Percentiles rank a stretch among this genome's conserved stretches.
These are phyloP conservation scores for Tyrophagus putrescentiae DNA, from an alignment of 1,140 invertebrate genomes.

Conservation along the genomic window DNA sequence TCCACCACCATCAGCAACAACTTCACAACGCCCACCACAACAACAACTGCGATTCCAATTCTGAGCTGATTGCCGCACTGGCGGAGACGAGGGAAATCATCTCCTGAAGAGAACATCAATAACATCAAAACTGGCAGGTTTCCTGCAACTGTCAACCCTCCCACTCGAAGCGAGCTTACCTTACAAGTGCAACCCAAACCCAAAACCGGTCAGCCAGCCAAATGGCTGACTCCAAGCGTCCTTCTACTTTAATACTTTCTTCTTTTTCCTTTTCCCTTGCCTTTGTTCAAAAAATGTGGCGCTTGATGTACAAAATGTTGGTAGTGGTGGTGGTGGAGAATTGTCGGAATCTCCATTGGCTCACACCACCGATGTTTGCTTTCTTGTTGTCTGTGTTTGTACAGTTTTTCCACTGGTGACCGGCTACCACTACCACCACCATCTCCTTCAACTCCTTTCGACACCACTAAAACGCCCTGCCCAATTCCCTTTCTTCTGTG, in stretches of 20 bases:
- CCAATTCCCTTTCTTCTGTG: not conserved
- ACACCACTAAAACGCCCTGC: not conserved
- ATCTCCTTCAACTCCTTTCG: not conserved
- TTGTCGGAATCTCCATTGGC: not conserved
- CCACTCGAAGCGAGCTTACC: conserved; percentile 7
- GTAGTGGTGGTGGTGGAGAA: not conserved
- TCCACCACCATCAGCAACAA: conserved; percentile 1
- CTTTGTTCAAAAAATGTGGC: no score
- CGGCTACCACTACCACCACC: not conserved
- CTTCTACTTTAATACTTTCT: no score
- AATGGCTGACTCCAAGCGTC: not conserved
- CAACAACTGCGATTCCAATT: conserved; percentile 9
- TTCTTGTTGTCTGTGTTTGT: not conserved
- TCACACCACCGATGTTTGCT: not conserved
- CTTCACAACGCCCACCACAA: conserved; percentile 1
- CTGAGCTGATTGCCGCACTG: conserved; percentile 24
- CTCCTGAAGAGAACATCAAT: conserved; percentile 14
- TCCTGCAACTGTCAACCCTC: not conserved
- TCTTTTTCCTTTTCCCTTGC: no score
- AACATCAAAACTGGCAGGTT: not conserved
- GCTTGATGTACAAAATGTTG: no score
- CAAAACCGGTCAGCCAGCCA: not conserved
- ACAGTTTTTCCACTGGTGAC: no score
- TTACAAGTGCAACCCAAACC: not conserved
- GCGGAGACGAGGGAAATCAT: conserved; percentile 24